Conservation (phyloP, 2,888 invertebrate species). For the Eupithecia exiguata region DNA sequence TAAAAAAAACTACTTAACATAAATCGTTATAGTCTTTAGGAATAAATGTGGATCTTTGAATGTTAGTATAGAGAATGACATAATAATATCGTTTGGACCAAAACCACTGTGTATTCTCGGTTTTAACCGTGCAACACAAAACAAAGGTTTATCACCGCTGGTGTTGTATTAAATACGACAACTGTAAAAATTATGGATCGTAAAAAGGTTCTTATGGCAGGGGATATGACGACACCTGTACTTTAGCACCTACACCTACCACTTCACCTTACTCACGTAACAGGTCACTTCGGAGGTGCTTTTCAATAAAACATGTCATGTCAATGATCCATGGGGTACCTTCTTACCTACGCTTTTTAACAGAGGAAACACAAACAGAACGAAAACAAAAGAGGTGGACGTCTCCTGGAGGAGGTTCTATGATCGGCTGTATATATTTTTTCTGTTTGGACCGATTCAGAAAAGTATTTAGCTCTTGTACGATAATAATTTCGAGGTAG, state of each 20-base stretch:
- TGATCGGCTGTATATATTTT: too few relatives aligned
- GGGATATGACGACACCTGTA: constrained; percentile 33
- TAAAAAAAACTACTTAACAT: not conserved
- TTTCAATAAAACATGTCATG: constrained; percentile 6
- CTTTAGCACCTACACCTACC: constrained; percentile 10
- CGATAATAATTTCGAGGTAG: too few relatives aligned
- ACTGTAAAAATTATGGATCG: constrained; percentile 35
- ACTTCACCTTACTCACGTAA: not conserved
- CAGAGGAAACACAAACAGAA: too few relatives aligned
- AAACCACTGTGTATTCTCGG: constrained; percentile 1
- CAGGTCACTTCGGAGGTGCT: constrained; percentile 11
- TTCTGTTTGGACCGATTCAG: too few relatives aligned
- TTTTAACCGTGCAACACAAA: constrained; percentile 43
- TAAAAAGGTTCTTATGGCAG: constrained; percentile 35
- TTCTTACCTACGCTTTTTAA: not conserved
- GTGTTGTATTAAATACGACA: constrained; percentile 37
- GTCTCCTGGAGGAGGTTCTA: too few relatives aligned
- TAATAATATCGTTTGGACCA: not conserved
- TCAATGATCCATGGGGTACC: not conserved
- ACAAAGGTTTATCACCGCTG: constrained; percentile 45
- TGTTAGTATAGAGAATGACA: not conserved
- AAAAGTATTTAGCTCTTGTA: too few relatives aligned
- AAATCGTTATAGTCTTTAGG: not conserved
- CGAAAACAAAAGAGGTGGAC: too few relatives aligned
- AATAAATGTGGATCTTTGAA: not conserved